Evolutionary conservation across 2,113 vertebrate species (phyloP).

Genomic region (Trochalopteron elliotii): DNA sequence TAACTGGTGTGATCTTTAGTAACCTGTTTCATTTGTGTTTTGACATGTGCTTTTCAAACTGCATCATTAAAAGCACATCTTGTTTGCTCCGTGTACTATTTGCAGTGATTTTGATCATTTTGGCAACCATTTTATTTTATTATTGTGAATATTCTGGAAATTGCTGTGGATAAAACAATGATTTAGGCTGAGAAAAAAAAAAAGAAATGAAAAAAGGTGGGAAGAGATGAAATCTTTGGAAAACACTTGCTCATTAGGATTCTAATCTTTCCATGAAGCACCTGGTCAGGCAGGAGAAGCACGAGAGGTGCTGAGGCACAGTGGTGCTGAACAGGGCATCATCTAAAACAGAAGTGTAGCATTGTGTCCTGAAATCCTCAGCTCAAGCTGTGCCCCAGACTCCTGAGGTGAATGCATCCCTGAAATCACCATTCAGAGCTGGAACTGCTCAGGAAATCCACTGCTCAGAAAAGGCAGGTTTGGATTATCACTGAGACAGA

Average conservation of each 20-base stretch:
- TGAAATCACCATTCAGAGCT: background rate
- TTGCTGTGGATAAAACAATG: background rate
- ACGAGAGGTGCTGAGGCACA: background rate
- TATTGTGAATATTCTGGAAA: background rate
- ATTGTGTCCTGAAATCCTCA: background rate
- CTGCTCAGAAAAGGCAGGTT: background rate
- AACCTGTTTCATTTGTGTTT: constrained; percentile 18
- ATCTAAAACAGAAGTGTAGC: background rate
- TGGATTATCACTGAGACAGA: background rate
- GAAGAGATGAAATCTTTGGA: background rate
- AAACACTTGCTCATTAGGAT: background rate
- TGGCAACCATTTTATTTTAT: background rate
- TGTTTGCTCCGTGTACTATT: background rate
- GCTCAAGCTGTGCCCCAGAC: background rate
- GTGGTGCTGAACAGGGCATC: background rate
- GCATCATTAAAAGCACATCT: constrained; percentile 16
- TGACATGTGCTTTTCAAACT: constrained; percentile 24
- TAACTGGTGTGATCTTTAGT: background rate
- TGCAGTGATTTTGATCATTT: background rate
- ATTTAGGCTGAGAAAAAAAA: background rate
- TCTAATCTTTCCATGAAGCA: background rate
- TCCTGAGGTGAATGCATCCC: background rate
- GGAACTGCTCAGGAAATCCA: background rate
- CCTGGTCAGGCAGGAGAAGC: background rate
- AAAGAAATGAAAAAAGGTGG: background rate